Percentiles rank a stretch among this genome's conserved stretches.
phyloP scores from a whole-genome alignment of 2,888 invertebrate genomes.

The Andrena flavipes region DNA sequence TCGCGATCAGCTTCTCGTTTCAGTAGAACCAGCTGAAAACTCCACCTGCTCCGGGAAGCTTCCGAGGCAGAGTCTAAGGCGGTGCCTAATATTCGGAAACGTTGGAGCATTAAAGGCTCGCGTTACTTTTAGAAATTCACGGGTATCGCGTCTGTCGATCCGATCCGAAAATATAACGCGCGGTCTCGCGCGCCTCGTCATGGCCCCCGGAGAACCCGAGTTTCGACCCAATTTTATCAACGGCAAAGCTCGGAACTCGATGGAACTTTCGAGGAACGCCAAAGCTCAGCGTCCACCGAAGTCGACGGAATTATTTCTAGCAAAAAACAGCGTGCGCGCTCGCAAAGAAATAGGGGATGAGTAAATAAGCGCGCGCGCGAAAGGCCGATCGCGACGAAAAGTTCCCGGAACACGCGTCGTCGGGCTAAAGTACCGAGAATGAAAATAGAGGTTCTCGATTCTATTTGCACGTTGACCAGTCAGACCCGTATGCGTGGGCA shows the following conservation, averaged over 20 bases:
- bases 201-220: conserved; percentile 34
- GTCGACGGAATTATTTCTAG: too few species aligned
- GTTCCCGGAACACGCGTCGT: conserved; percentile 21
- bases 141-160: conserved; percentile 70
- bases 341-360: too few species aligned
- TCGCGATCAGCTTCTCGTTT: conserved; percentile 5
- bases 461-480: conserved; percentile 61
- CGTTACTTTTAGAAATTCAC: conserved; percentile 71
- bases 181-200: conserved; percentile 47
- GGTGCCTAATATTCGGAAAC: conserved; percentile 28
- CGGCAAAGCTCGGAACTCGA: conserved; percentile 7
- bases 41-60: background rate
- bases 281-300: too few species aligned
- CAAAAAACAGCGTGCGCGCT: too few species aligned
- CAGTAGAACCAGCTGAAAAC: background rate
- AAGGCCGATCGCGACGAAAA: background rate
- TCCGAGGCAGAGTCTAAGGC: background rate
- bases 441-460: conserved; percentile 58
- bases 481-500: conserved; percentile 60
- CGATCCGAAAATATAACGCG: conserved; percentile 67
- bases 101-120: conserved; percentile 59
- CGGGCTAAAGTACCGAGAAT: conserved; percentile 28
- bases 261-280: background rate
- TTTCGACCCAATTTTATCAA: conserved; percentile 65
- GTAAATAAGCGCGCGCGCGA: background rate